These are phyloP conservation scores for Drosophila kanekoi DNA, from an alignment of 2,888 invertebrate species.

Conservation along the genomic window DNA sequence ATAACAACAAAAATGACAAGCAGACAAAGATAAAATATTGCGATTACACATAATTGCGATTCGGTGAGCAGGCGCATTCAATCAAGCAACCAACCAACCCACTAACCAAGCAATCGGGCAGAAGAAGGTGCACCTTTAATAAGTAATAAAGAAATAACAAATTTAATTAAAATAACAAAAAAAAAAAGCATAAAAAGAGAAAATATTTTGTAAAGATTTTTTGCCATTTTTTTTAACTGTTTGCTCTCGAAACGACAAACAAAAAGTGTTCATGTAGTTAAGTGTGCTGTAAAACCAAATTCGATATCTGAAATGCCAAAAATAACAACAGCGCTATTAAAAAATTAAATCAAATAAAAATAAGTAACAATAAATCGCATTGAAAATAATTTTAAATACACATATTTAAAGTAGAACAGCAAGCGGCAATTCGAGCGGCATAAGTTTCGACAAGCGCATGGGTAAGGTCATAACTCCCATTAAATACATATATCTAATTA, in stretches of 20 bases:
- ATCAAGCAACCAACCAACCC: constrained; percentile 45
- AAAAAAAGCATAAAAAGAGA: constrained; percentile 9
- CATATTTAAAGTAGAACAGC: background rate
- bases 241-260: constrained; percentile 55
- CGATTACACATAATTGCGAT: constrained; percentile 59
- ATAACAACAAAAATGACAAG: constrained; percentile 32
- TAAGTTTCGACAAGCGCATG: constrained; percentile 22
- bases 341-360: background rate
- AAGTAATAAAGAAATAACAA: constrained; percentile 15
- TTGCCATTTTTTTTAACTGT: constrained; percentile 68
- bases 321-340: constrained; percentile 19
- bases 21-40: constrained; percentile 42
- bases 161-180: background rate
- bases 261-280: constrained; percentile 70
- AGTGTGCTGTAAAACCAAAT: constrained; percentile 49
- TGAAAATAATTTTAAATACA: constrained; percentile 7
- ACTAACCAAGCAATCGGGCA: constrained; percentile 45
- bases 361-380: constrained; percentile 9
- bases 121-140: constrained; percentile 47
- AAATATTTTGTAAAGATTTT: constrained; percentile 64
- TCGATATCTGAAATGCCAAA: constrained; percentile 20
- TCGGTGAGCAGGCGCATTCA: constrained; percentile 61
- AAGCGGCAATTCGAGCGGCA: background rate
- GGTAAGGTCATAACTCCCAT: constrained; percentile 32
- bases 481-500: constrained; percentile 30